Evolutionary conservation across 2,113 vertebrate species (phyloP).

Genomic region (Halichoeres trimaculatus): DNA sequence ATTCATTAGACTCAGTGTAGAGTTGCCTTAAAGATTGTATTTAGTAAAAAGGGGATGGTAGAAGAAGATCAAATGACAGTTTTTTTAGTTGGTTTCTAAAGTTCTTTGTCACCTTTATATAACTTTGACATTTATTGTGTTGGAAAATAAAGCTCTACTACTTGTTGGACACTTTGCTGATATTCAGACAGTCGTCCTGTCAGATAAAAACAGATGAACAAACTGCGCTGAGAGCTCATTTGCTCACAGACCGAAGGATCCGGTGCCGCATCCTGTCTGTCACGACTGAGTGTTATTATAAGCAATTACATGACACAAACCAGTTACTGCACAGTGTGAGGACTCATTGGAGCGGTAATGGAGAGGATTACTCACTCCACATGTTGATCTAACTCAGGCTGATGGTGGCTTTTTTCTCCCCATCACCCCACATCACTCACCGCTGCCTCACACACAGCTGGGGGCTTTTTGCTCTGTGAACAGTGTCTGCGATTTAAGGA

Average conservation of each 20-base stretch:
- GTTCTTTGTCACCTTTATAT: too few species aligned
- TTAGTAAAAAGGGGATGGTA: too few species aligned
- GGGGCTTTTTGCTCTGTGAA: constrained; percentile 5
- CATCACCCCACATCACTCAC: constrained; percentile 18
- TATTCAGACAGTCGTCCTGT: too few species aligned
- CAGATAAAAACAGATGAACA: not conserved
- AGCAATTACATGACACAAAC: not conserved
- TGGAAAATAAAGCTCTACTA: too few species aligned
- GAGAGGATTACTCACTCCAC: constrained; percentile 12
- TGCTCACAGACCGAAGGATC: not conserved
- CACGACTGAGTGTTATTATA: not conserved
- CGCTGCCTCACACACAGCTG: constrained; percentile 19
- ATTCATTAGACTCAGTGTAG: too few species aligned
- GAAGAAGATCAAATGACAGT: too few species aligned
- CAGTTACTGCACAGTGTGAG: not conserved
- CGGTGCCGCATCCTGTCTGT: not conserved
- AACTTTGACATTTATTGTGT: too few species aligned
- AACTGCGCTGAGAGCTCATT: not conserved
- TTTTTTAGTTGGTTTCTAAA: too few species aligned
- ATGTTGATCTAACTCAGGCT: constrained; percentile 3
- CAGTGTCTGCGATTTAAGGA: constrained; percentile 33
- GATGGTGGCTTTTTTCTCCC: constrained; percentile 5
- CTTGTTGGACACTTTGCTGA: too few species aligned
- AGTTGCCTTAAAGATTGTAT: too few species aligned
- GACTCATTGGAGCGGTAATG: constrained; percentile 1